Percentiles rank a stretch among this genome's conserved stretches.
Evolutionary conservation across 2,113 vertebrate genomes (phyloP).

Genomic region (Pao palembangensis): DNA sequence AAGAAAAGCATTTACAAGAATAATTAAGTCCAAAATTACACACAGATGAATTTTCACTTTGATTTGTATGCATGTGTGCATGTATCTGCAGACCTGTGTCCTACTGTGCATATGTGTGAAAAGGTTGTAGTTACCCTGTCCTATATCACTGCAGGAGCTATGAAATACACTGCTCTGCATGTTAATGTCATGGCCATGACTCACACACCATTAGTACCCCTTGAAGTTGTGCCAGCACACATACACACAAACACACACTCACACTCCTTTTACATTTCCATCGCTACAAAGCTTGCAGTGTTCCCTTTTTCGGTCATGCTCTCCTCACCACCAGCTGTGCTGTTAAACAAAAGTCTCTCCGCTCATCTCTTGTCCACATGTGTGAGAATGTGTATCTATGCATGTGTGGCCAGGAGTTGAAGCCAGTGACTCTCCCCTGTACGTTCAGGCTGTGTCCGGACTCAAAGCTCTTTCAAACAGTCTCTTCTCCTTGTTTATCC

Average conservation of each 20-base stretch:
- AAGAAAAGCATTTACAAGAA: background rate
- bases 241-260: conserved; percentile 7
- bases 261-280: conserved; percentile 20
- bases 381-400: conserved; percentile 18
- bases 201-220: conserved; percentile 49
- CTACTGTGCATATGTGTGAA: conserved; percentile 48
- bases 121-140: conserved; percentile 24
- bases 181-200: conserved; percentile 67
- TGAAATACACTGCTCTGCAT: conserved; percentile 48
- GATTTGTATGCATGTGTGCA: conserved; percentile 7
- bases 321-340: conserved; percentile 51
- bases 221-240: conserved; percentile 26
- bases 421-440: conserved; percentile 62
- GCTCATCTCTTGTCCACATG: conserved; percentile 31
- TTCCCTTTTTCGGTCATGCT: conserved; percentile 62
- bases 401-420: conserved; percentile 30
- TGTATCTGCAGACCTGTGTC: background rate
- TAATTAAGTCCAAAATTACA: background rate
- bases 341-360: conserved; percentile 63
- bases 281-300: conserved; percentile 47
- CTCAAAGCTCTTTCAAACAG: conserved; percentile 64
- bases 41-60: background rate
- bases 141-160: conserved; percentile 45
- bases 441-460: conserved; percentile 70
- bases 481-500: conserved; percentile 38